These are phyloP conservation scores for Apodemia duryi DNA, from an alignment of 2,888 invertebrate species.

Conservation along the genomic window DNA sequence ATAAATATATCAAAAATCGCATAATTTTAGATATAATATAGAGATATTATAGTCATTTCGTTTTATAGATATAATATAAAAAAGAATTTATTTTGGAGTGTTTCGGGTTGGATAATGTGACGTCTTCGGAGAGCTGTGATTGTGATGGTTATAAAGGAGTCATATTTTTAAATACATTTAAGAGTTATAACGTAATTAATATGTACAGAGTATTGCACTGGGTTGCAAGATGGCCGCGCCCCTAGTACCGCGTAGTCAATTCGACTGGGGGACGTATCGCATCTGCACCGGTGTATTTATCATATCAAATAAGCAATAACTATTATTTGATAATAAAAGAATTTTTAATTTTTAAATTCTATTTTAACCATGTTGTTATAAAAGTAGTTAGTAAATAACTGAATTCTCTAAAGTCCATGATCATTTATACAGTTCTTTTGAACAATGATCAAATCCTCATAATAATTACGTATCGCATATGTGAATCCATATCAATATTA, in stretches of 20 bases:
- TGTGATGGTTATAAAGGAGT: constrained; percentile 77
- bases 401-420: constrained; percentile 72
- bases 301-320: constrained; percentile 79
- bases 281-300: constrained; percentile 57
- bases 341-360: constrained; percentile 69
- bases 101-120: constrained; percentile 72
- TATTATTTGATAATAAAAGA: constrained; percentile 72
- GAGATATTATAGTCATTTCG: constrained; percentile 77
- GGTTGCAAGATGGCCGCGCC: constrained; percentile 22
- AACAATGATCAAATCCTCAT: constrained; percentile 56
- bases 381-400: constrained; percentile 75
- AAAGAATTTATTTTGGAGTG: constrained; percentile 77
- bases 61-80: constrained; percentile 74
- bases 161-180: constrained; percentile 77
- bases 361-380: constrained; percentile 77
- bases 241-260: constrained; percentile 20
- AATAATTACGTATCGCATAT: constrained; percentile 60
- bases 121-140: constrained; percentile 78
- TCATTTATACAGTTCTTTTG: constrained; percentile 74
- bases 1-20: constrained; percentile 77
- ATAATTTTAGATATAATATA: constrained; percentile 78
- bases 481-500: constrained; percentile 67
- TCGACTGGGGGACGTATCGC: constrained; percentile 33
- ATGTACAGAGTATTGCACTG: constrained; percentile 42
- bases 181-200: constrained; percentile 72